These are phyloP conservation scores for Cotesia glomerata DNA, from an alignment of 1,140 invertebrate genomes.

Conservation along the genomic window DNA sequence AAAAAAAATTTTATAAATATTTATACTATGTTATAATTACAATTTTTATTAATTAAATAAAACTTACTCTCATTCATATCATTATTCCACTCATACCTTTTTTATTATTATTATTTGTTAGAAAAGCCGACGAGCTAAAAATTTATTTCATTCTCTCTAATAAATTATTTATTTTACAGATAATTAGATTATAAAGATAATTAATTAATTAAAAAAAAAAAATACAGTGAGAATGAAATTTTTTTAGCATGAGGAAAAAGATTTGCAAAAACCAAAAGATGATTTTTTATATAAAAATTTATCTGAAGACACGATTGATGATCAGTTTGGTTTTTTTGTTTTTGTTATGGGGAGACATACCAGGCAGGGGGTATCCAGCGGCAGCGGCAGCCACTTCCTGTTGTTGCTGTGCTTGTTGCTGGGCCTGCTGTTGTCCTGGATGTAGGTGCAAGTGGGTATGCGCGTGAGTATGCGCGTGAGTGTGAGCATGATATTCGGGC, in stretches of 20 bases:
- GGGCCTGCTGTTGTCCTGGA: conserved; percentile 80
- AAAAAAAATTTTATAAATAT: too few relatives aligned
- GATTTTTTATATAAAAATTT: conserved; percentile 3
- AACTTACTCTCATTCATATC: background rate
- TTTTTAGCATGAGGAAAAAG: conserved; percentile 1
- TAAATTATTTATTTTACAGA: background rate
- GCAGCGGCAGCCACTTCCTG: conserved; percentile 62
- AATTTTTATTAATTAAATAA: conserved; percentile 14
- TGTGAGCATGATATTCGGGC: conserved; percentile 81
- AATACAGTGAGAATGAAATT: background rate
- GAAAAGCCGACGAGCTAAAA: conserved; percentile 12
- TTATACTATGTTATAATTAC: too few relatives aligned
- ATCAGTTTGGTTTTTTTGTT: conserved; percentile 8
- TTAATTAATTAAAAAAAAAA: conserved; percentile 1
- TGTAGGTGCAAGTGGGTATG: conserved; percentile 91
- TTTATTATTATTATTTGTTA: background rate
- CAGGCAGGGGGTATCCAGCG: conserved; percentile 69
- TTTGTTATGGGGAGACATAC: conserved; percentile 53
- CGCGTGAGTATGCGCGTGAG: conserved; percentile 86
- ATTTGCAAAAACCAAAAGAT: conserved; percentile 20
- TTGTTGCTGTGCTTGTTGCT: conserved; percentile 68
- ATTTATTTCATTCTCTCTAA: background rate
- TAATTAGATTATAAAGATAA: background rate
- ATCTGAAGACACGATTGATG: background rate
- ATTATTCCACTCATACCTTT: background rate